Evolutionary conservation across 2,113 vertebrate species (phyloP).

Genomic region (Trachemys scripta): DNA sequence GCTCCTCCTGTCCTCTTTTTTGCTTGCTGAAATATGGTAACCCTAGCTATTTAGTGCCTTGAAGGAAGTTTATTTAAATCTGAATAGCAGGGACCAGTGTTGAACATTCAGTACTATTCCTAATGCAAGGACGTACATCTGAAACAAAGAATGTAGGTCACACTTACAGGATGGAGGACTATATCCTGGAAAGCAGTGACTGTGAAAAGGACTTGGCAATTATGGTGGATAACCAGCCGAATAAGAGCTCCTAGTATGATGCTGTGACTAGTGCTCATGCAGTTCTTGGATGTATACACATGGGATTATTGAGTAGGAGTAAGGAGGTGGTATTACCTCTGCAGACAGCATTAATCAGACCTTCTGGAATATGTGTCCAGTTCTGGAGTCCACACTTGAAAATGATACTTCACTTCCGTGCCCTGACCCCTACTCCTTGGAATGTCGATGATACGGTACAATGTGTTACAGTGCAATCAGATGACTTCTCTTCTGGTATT

Average conservation of each 20-base stretch:
- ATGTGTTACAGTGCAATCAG: background rate
- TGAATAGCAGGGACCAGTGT: accelerated
- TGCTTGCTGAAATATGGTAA: too few species aligned
- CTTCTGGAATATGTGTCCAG: background rate
- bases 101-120: background rate
- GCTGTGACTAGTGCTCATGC: background rate
- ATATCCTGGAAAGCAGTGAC: background rate
- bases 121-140: background rate
- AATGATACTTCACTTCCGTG: background rate
- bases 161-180: background rate
- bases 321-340: background rate
- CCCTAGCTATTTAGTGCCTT: background rate
- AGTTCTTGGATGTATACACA: background rate
- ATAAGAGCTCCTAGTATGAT: background rate
- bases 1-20: too few species aligned
- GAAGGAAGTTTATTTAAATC: background rate
- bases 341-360: accelerated
- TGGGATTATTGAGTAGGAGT: accelerated
- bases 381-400: background rate
- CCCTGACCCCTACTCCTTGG: background rate
- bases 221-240: background rate
- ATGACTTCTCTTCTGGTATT: background rate
- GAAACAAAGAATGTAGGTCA: background rate
- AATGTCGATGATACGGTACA: background rate
- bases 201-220: background rate